Percentiles rank a stretch among this genome's conserved stretches.
Conservation (phyloP, 1,140 invertebrate species). For the Papilio aristodemus region DNA sequence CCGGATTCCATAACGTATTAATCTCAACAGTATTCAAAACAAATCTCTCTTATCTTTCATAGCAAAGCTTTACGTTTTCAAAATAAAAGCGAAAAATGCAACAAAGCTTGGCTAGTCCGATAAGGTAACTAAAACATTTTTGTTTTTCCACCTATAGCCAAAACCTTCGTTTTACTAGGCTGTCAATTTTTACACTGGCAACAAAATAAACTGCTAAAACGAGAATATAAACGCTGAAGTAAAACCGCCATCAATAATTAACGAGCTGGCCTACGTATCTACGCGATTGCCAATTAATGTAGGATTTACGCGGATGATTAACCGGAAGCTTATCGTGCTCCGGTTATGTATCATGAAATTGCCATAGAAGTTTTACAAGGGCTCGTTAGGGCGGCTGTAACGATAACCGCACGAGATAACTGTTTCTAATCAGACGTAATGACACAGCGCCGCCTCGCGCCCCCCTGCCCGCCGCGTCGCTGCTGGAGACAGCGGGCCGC, state of each 20-base stretch:
- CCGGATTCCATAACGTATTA: constrained; percentile 56
- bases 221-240: constrained; percentile 23
- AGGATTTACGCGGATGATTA: constrained; percentile 62
- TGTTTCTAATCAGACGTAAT: constrained; percentile 74
- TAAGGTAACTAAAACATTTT: constrained; percentile 18
- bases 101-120: constrained; percentile 21
- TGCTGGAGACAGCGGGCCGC: constrained; percentile 32
- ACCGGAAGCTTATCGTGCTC: constrained; percentile 60
- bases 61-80: constrained; percentile 27
- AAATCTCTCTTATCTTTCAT: constrained; percentile 27
- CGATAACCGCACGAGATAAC: constrained; percentile 71
- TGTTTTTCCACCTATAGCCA: constrained; percentile 2
- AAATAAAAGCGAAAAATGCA: constrained; percentile 38
- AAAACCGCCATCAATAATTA: constrained; percentile 24
- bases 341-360: constrained; percentile 64
- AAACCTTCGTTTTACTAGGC: constrained; percentile 15
- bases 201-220: constrained; percentile 24
- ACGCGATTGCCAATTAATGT: constrained; percentile 48
- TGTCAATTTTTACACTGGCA: constrained; percentile 19
- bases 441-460: constrained; percentile 49
- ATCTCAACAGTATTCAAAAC: constrained; percentile 52
- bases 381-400: constrained; percentile 66
- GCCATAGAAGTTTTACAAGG: constrained; percentile 70
- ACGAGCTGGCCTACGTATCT: constrained; percentile 28
- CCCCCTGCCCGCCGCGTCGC: constrained; percentile 14